phyloP scores from a whole-genome alignment of 2,113 vertebrate species.

The Canis aureus region DNA sequence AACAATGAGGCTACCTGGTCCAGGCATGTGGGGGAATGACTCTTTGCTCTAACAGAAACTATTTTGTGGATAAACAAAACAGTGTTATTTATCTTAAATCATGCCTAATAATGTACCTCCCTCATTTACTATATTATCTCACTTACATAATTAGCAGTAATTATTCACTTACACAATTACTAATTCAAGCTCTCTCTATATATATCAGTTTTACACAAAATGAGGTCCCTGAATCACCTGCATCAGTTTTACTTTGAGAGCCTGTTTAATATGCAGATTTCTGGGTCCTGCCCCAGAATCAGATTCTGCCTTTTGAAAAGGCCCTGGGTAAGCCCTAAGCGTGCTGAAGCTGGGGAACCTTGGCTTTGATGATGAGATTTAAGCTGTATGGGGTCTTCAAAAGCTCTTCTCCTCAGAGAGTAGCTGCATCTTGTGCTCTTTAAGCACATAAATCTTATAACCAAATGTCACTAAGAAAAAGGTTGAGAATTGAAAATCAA shows the following conservation, averaged over 20 bases:
- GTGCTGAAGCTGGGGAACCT: background rate
- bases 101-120: background rate
- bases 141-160: background rate
- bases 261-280: background rate
- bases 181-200: background rate
- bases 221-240: background rate
- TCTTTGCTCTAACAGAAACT: background rate
- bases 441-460: slow-evolving; percentile 30
- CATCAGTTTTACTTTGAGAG: background rate
- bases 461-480: background rate
- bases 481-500: slow-evolving; percentile 40
- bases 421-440: background rate
- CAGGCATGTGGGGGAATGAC: background rate
- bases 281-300: background rate
- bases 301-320: background rate
- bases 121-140: background rate
- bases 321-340: background rate
- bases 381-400: background rate
- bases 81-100: background rate
- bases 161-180: background rate
- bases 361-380: background rate
- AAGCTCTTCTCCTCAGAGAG: background rate
- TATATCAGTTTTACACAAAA: slow-evolving; percentile 18
- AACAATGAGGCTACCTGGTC: background rate
- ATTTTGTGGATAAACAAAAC: slow-evolving; percentile 1